These are phyloP conservation scores for Coelinius sp. DNA, from an alignment of 2,888 invertebrate species.

Conservation along the genomic window DNA sequence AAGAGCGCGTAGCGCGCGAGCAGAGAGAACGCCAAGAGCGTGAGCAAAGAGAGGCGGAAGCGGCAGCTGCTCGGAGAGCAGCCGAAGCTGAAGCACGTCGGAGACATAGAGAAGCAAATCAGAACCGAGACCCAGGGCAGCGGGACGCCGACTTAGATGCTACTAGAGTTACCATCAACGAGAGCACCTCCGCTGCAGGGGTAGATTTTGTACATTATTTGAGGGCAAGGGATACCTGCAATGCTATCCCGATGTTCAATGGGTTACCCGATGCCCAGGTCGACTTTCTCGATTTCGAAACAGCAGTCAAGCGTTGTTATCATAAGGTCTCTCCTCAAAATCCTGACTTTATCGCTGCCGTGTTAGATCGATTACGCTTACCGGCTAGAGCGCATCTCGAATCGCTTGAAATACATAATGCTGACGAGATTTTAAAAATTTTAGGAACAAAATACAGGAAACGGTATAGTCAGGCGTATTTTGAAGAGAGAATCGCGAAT, in stretches of 20 bases:
- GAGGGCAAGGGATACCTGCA: background rate
- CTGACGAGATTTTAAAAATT: background rate
- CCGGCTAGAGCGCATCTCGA: background rate
- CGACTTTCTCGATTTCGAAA: background rate
- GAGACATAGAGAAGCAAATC: background rate
- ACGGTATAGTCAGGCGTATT: background rate
- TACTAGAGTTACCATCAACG: background rate
- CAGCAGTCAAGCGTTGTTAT: background rate
- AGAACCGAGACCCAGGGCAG: background rate
- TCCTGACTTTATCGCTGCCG: background rate
- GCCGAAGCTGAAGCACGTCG: background rate
- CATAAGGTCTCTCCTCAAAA: background rate
- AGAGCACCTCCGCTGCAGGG: background rate
- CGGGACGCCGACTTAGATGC: background rate
- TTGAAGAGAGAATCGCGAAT: background rate
- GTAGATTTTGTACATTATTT: background rate
- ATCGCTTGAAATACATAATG: background rate
- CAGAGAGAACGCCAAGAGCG: no score
- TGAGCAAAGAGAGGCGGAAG: no score
- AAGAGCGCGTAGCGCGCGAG: background rate
- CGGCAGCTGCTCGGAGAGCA: no score
- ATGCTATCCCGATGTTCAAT: background rate
- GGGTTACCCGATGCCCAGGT: background rate
- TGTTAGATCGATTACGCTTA: background rate
- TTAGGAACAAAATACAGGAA: background rate